phyloP scores from a whole-genome alignment of 2,113 vertebrate species.

The Tautogolabrus adspersus region DNA sequence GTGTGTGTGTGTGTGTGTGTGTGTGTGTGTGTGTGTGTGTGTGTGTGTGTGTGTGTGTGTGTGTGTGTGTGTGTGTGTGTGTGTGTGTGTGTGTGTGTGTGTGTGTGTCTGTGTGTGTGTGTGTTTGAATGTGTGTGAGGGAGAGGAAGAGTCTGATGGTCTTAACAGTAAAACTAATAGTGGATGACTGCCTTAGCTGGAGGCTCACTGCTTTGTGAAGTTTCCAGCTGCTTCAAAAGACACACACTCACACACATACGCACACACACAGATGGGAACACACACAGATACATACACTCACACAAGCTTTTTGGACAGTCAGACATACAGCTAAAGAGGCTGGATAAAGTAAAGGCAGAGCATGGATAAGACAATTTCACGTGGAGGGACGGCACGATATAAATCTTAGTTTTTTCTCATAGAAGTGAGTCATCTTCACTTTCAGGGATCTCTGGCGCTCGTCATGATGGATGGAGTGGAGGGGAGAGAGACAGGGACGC shows the following conservation, averaged over 20 bases:
- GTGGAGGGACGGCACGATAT: conserved; percentile 23
- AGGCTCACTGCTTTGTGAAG: conserved; percentile 64
- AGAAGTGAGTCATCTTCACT: conserved; percentile 53
- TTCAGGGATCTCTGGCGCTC: conserved; percentile 41
- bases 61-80: not conserved
- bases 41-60: not conserved
- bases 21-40: not conserved
- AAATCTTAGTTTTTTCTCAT: conserved; percentile 40
- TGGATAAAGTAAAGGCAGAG: conserved; percentile 16
- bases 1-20: not conserved
- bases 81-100: not conserved
- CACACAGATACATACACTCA: not conserved
- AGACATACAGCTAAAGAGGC: conserved; percentile 21
- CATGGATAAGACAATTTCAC: conserved; percentile 41
- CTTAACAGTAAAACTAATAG: conserved; percentile 87
- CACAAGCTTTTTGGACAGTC: conserved; percentile 28
- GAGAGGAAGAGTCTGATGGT: conserved; percentile 75
- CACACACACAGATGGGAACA: conserved; percentile 3
- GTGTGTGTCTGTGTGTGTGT: too few relatives aligned
- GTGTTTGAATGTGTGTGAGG: not conserved
- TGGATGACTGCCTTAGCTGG: conserved; percentile 68
- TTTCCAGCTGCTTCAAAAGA: conserved; percentile 77
- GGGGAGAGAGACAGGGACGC: conserved; percentile 20
- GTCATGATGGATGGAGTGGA: conserved; percentile 43
- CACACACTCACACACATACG: conserved; percentile 22